Evolutionary conservation across 2,888 invertebrate genomes (phyloP).

Genomic region (Belgica antarctica): DNA sequence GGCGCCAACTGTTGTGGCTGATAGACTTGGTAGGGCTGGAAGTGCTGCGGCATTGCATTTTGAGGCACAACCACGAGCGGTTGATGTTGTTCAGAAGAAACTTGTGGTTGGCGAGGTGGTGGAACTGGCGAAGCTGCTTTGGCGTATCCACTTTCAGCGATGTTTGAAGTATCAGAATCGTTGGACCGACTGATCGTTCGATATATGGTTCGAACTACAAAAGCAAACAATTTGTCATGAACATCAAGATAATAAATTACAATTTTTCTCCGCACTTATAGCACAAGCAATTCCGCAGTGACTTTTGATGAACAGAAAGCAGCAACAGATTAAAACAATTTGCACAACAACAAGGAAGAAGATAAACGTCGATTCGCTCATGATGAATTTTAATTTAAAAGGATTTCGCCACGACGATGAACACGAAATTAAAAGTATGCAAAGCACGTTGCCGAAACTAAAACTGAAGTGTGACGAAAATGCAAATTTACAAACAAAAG

Average conservation of each 20-base stretch:
- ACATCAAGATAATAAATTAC: not conserved
- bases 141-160: not conserved
- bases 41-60: not conserved
- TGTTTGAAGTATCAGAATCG: too few species aligned
- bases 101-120: not conserved
- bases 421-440: too few species aligned
- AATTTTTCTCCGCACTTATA: not conserved
- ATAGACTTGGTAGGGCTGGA: not conserved
- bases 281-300: not conserved
- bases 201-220: too few species aligned
- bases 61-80: not conserved
- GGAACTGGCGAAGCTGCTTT: not conserved
- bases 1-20: not conserved
- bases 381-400: too few species aligned
- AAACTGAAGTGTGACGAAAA: too few species aligned
- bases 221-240: not conserved
- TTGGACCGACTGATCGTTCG: too few species aligned
- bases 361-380: not conserved
- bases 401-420: too few species aligned
- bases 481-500: too few species aligned
- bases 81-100: not conserved
- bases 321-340: conserved; percentile 1
- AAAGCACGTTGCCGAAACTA: too few species aligned
- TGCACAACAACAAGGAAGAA: not conserved
- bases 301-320: not conserved